Conservation (phyloP, 1,140 invertebrate species). For the Teleogryllus occipitalis region DNA sequence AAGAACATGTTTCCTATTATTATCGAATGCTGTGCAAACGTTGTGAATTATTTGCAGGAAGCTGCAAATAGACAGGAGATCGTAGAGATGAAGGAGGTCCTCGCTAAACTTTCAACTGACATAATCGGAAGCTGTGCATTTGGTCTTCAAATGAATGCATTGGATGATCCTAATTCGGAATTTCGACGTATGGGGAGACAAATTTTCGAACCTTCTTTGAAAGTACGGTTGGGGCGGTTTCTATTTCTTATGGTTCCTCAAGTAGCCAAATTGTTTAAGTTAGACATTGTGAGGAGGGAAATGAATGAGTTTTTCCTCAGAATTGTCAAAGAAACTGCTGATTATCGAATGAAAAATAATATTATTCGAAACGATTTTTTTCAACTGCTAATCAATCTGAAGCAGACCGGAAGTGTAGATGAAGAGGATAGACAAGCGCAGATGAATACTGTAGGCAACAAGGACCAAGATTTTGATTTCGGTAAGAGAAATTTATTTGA, state of each 20-base stretch:
- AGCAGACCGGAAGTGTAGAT: slow-evolving; percentile 30
- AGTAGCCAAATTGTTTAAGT: background rate
- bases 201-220: background rate
- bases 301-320: slow-evolving; percentile 13
- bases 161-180: slow-evolving; percentile 22
- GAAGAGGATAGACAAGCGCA: slow-evolving; percentile 24
- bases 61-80: background rate
- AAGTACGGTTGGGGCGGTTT: background rate
- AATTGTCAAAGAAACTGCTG: slow-evolving; percentile 25
- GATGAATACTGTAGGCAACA: background rate
- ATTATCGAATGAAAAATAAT: slow-evolving; percentile 24
- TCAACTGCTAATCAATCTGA: slow-evolving; percentile 27
- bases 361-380: slow-evolving; percentile 27
- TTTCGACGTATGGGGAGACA: slow-evolving; percentile 9
- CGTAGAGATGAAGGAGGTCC: slow-evolving; percentile 15
- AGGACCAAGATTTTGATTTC: too few relatives aligned
- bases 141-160: slow-evolving; percentile 26
- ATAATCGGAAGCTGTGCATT: slow-evolving; percentile 29
- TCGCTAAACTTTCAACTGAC: slow-evolving; percentile 25
- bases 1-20: slow-evolving; percentile 32
- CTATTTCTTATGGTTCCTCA: background rate
- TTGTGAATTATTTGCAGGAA: background rate
- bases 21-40: background rate
- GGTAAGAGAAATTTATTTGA: too few relatives aligned
- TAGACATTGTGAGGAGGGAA: background rate